A percentile compares a stretch with the other conserved stretches of the same genome.
phyloP scores from a whole-genome alignment of 2,888 invertebrate genomes.

The Ornithoptera priamus region DNA sequence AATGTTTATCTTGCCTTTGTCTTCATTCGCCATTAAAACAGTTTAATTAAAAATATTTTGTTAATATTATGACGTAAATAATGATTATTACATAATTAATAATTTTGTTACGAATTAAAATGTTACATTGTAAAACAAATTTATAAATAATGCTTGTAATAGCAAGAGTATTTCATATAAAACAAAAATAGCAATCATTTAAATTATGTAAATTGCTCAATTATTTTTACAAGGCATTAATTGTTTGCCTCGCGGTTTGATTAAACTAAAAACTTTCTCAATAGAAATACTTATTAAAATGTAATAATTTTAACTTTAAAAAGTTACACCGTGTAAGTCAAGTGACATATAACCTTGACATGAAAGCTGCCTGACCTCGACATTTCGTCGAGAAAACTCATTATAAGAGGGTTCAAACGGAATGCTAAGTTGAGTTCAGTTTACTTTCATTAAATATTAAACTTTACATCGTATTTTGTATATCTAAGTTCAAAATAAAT shows the following conservation, averaged over 20 bases:
- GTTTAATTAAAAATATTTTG: not conserved
- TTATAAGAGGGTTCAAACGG: slow-evolving; percentile 4
- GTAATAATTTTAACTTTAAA: not conserved
- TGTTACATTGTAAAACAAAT: no score
- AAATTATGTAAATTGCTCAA: not conserved
- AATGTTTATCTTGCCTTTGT: not conserved
- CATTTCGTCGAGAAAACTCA: slow-evolving; percentile 6
- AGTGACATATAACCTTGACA: slow-evolving; percentile 11
- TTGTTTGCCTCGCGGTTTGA: not conserved
- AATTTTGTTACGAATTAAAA: no score
- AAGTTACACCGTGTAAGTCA: not conserved
- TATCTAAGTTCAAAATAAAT: not conserved
- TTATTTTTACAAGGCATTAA: not conserved
- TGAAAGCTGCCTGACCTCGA: not conserved
- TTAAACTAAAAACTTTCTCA: no score
- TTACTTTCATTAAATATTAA: not conserved
- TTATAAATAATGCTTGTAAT: no score
- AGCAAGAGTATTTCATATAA: not conserved
- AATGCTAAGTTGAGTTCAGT: slow-evolving; percentile 6
- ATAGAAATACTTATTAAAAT: not conserved
- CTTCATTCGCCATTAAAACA: not conserved
- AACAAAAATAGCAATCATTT: not conserved
- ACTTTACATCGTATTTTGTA: not conserved
- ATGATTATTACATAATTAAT: no score
- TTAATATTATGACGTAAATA: not conserved